A percentile compares a stretch with the other conserved stretches of the same genome.
phyloP scores from a whole-genome alignment of 2,888 invertebrate species.

The Lapara coniferarum region DNA sequence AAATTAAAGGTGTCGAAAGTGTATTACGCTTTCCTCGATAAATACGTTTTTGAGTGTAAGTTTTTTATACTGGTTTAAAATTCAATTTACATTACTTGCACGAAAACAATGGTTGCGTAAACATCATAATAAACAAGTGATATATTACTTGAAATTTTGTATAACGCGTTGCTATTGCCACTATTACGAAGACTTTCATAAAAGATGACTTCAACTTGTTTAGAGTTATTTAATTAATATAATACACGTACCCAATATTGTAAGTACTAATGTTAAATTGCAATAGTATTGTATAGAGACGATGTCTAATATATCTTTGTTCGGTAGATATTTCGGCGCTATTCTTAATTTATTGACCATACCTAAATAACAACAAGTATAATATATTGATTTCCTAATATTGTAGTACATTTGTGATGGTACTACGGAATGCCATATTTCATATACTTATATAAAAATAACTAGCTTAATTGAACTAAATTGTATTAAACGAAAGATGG shows the following conservation, averaged over 20 bases:
- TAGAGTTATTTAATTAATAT: too few species aligned
- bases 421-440: not conserved
- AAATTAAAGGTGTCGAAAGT: conserved; percentile 47
- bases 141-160: not conserved
- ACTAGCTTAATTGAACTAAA: conserved; percentile 16
- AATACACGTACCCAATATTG: too few species aligned
- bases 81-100: conserved; percentile 12
- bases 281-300: not conserved
- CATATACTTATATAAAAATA: not conserved
- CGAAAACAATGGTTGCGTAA: conserved; percentile 11
- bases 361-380: not conserved
- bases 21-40: conserved; percentile 37
- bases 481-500: conserved; percentile 29
- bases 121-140: not conserved
- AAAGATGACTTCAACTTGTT: too few species aligned
- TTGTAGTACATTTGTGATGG: not conserved
- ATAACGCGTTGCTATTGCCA: not conserved
- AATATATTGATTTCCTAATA: too few species aligned
- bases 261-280: too few species aligned
- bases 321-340: not conserved
- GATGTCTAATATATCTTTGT: not conserved
- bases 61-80: conserved; percentile 18
- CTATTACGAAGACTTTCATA: not conserved
- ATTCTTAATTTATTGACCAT: not conserved
- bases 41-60: conserved; percentile 20